These are phyloP conservation scores for Eulemur albifrons DNA, from an alignment of 2,797 vertebrate species.

Conservation along the genomic window DNA sequence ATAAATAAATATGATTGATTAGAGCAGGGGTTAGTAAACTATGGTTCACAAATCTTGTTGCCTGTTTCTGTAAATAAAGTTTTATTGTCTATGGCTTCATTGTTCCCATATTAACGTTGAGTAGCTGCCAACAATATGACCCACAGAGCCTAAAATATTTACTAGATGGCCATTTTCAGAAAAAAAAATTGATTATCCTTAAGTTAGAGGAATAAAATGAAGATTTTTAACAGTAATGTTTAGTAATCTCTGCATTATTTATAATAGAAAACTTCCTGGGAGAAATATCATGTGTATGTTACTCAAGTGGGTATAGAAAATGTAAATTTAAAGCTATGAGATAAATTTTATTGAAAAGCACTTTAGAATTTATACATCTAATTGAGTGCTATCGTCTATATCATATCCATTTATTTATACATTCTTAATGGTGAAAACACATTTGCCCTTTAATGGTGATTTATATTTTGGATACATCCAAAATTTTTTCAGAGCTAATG, in stretches of 20 bases:
- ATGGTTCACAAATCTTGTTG: background rate
- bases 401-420: background rate
- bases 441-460: background rate
- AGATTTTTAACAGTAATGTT: background rate
- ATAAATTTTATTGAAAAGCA: background rate
- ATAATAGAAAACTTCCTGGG: background rate
- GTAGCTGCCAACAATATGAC: background rate
- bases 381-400: background rate
- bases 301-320: background rate
- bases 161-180: background rate
- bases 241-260: background rate
- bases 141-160: background rate
- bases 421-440: background rate
- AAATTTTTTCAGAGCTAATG: background rate
- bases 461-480: background rate
- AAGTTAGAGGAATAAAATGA: background rate
- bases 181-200: background rate
- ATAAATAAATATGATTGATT: background rate
- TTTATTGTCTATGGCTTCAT: background rate
- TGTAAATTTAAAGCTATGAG: background rate
- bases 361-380: background rate
- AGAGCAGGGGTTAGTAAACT: background rate
- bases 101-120: accelerated
- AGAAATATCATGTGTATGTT: background rate
- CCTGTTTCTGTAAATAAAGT: background rate